phyloP scores from a whole-genome alignment of 2,888 invertebrate species.

The Xanthia togata region DNA sequence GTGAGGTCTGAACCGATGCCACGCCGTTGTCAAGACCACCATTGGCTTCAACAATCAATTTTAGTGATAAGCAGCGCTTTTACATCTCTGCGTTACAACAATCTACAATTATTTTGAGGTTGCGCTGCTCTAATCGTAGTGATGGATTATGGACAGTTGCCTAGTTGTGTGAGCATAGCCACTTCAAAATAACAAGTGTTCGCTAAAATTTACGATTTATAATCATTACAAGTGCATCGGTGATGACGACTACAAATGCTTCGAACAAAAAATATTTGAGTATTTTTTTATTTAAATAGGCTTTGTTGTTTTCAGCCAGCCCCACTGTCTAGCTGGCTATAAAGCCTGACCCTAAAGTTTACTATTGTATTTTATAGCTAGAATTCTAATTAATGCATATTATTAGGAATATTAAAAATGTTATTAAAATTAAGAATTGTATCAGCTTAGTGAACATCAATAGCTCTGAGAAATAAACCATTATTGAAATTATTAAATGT shows the following conservation, averaged over 20 bases:
- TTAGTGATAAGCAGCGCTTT: slow-evolving; percentile 47
- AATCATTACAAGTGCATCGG: slow-evolving; percentile 63
- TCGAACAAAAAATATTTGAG: slow-evolving; percentile 61
- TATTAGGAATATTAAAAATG: slow-evolving; percentile 89
- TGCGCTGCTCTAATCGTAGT: slow-evolving; percentile 10
- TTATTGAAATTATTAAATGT: slow-evolving; percentile 90
- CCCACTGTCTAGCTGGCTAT: slow-evolving; percentile 75
- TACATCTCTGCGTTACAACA: slow-evolving; percentile 31
- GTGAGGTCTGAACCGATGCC: slow-evolving; percentile 73
- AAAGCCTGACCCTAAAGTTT: slow-evolving; percentile 83
- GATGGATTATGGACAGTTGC: not conserved
- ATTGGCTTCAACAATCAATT: slow-evolving; percentile 55
- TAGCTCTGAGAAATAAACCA: slow-evolving; percentile 90
- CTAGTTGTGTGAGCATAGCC: not conserved
- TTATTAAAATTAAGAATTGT: slow-evolving; percentile 89
- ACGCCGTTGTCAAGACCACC: slow-evolving; percentile 32
- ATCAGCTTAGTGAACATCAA: slow-evolving; percentile 91
- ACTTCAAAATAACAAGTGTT: slow-evolving; percentile 32
- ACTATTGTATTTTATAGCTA: slow-evolving; percentile 90
- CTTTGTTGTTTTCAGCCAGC: slow-evolving; percentile 74
- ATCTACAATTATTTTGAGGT: slow-evolving; percentile 22
- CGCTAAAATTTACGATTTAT: slow-evolving; percentile 33
- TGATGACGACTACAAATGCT: slow-evolving; percentile 65
- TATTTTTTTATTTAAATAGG: slow-evolving; percentile 70
- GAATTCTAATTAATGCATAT: slow-evolving; percentile 90